phyloP scores from a whole-genome alignment of 1,140 invertebrate species.

The Eulimnadia texana region DNA sequence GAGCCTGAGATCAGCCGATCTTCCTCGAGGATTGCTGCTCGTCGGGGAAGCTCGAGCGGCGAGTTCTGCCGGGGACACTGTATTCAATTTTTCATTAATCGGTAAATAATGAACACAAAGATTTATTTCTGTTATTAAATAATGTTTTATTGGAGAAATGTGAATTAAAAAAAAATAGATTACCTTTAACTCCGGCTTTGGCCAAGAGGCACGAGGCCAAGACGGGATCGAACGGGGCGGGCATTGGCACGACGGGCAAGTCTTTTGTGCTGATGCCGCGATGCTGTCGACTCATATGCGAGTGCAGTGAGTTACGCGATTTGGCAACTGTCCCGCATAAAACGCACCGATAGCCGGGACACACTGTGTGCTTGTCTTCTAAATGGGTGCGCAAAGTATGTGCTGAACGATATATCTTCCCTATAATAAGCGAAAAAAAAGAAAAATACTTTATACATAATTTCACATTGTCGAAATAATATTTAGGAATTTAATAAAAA shows the following conservation, averaged over 20 bases:
- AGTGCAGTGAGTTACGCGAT: conserved; percentile 74
- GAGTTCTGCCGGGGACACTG: conserved; percentile 54
- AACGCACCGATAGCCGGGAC: conserved; percentile 77
- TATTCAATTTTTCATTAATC: too few species aligned
- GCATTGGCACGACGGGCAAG: conserved; percentile 76
- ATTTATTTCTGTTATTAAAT: neutral
- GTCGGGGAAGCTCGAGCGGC: conserved; percentile 66
- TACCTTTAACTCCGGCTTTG: conserved; percentile 70
- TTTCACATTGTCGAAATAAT: too few species aligned
- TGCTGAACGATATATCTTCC: conserved; percentile 79
- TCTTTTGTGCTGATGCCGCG: conserved; percentile 83
- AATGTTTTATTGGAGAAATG: conserved; percentile 8
- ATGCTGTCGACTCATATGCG: conserved; percentile 82
- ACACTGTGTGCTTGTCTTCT: conserved; percentile 82
- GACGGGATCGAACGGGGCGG: conserved; percentile 74
- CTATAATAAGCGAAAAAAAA: neutral
- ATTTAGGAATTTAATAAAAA: neutral
- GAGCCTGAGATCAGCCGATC: conserved; percentile 50
- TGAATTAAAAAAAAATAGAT: conserved; percentile 11
- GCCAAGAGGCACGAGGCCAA: conserved; percentile 60
- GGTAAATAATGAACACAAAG: neutral
- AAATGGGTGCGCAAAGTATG: conserved; percentile 77
- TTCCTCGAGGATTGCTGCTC: conserved; percentile 42
- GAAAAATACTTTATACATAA: neutral
- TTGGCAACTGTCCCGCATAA: conserved; percentile 82